phyloP scores from a whole-genome alignment of 2,113 vertebrate genomes.

The Crotophaga sulcirostris region DNA sequence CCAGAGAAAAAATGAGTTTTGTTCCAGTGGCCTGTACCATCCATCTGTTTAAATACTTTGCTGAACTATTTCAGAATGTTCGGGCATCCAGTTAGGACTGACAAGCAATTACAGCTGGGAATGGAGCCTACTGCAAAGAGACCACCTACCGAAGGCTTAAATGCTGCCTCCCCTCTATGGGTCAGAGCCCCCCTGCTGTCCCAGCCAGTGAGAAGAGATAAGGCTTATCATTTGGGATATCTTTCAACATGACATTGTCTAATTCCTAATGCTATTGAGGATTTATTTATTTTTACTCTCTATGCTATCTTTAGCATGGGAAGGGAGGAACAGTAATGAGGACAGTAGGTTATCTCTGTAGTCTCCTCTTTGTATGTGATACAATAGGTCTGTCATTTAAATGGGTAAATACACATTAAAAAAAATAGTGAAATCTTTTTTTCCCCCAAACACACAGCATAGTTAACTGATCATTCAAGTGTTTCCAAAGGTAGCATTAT shows the following conservation, averaged over 20 bases:
- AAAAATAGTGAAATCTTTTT: neutral
- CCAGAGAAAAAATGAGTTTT: slow-evolving; percentile 75
- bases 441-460: neutral
- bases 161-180: neutral
- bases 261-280: slow-evolving; percentile 49
- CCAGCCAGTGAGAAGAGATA: neutral
- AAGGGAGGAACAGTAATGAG: slow-evolving; percentile 17
- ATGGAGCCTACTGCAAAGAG: neutral
- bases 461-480: neutral
- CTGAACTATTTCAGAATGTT: slow-evolving; percentile 7
- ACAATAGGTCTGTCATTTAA: neutral
- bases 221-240: neutral
- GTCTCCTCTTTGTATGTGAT: neutral
- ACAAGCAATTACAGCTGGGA: slow-evolving; percentile 15
- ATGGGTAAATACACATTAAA: neutral
- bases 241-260: slow-evolving; percentile 48
- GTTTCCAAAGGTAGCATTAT: neutral
- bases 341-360: neutral
- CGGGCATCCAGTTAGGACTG: slow-evolving; percentile 36
- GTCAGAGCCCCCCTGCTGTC: neutral
- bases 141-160: slow-evolving; percentile 37
- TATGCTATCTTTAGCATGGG: slow-evolving; percentile 44
- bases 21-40: slow-evolving; percentile 82
- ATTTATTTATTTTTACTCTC: slow-evolving; percentile 60
- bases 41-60: slow-evolving; percentile 80